Conservation (phyloP, 1,140 invertebrate genomes). For the Portunus trituberculatus region DNA sequence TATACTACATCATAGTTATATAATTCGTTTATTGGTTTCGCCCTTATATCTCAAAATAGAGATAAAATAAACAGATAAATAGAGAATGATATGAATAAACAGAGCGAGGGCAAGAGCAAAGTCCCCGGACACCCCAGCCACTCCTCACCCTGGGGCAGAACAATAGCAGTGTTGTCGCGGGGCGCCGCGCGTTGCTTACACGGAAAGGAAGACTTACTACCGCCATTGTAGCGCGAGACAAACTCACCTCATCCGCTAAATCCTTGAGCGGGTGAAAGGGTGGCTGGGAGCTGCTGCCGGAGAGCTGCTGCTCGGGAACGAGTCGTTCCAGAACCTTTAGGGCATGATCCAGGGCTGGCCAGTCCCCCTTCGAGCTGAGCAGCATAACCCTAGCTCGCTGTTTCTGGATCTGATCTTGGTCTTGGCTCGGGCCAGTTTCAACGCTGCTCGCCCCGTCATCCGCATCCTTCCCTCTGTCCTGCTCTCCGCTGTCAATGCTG, state of each 20-base stretch:
- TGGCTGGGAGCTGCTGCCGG: not conserved
- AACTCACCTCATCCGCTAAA: slow-evolving; percentile 61
- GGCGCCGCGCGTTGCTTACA: no score
- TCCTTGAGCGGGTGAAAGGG: slow-evolving; percentile 53
- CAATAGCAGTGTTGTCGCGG: no score
- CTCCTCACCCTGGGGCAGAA: no score
- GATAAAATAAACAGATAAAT: no score
- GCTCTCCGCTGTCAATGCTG: slow-evolving; percentile 47
- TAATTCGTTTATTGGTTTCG: no score
- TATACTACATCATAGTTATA: no score
- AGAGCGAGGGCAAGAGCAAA: no score
- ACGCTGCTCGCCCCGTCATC: not conserved
- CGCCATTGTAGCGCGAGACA: not conserved
- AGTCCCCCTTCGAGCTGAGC: slow-evolving; percentile 55
- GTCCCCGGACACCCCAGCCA: no score
- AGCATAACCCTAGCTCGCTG: slow-evolving; percentile 41
- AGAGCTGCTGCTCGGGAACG: not conserved
- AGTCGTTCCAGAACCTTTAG: slow-evolving; percentile 61
- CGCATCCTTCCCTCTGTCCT: not conserved
- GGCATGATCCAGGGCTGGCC: slow-evolving; percentile 63
- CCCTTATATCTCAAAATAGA: no score
- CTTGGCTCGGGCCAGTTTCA: not conserved
- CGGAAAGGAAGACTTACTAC: no score
- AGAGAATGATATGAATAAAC: no score
- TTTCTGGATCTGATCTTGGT: slow-evolving; percentile 48